phyloP scores from a whole-genome alignment of 1,140 invertebrate genomes.

The Magallana gigas region DNA sequence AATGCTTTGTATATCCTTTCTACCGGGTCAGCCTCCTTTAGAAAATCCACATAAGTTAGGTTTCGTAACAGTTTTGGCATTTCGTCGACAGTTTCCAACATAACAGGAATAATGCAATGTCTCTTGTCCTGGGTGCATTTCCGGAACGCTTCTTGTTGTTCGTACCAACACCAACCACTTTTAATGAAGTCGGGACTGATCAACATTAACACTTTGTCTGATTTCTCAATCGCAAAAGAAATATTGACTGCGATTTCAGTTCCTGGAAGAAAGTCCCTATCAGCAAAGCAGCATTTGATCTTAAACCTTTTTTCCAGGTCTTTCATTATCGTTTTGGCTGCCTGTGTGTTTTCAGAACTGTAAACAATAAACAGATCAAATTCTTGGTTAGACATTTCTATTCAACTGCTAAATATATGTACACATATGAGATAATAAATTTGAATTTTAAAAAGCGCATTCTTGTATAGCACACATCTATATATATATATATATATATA shows the following conservation, averaged over 20 bases:
- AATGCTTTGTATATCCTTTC: not conserved
- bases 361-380: not conserved
- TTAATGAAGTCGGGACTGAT: not conserved
- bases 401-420: not conserved
- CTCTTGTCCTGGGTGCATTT: not conserved
- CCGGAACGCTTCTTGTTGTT: not conserved
- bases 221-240: not conserved
- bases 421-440: no score
- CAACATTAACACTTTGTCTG: not conserved
- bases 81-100: not conserved
- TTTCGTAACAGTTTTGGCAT: slow-evolving; percentile 16
- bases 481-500: no score
- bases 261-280: not conserved
- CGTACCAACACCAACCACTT: slow-evolving; percentile 29
- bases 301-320: not conserved
- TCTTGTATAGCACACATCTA: no score
- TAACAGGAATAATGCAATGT: slow-evolving; percentile 18
- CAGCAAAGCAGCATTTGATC: slow-evolving; percentile 9
- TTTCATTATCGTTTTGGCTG: not conserved
- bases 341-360: not conserved
- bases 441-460: no score
- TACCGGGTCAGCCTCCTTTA: not conserved
- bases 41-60: slow-evolving; percentile 17
- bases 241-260: slow-evolving; percentile 20
- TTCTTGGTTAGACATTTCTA: not conserved